Base-by-base conservation (phyloP, 2,797 vertebrate species). In the Chromis chromis region DNA sequence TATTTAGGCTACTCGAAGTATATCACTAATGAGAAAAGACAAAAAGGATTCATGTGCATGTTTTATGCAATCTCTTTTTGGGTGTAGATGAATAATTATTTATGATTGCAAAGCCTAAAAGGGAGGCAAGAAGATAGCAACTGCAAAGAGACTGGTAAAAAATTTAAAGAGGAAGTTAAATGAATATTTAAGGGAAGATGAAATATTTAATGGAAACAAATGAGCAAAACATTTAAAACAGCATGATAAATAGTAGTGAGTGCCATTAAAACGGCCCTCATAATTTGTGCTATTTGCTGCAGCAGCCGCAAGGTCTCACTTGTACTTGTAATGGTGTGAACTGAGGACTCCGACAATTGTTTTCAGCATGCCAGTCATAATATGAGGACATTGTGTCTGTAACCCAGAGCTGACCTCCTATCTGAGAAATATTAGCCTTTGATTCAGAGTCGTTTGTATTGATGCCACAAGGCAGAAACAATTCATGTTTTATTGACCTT, bases 201-300 rank as follows among this genome's bases (percentile, higher is more conserved):
- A 95, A 95, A 95, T 95, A 95, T 95, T 94, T 91, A 95, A 93
- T 85, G 88, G 93, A 94, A 94, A 95, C 92, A 94, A 95, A 94
- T 94, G 93, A 94, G 92, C 89, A 92, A 94, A 95, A 94, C 93
- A 94, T 94, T 95, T 94, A 93, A 94, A 93, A 91, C 87, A 53
- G 92, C 89, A 86, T 90, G 86, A 94, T 93, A 93, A 94, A 94
- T 94, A 93, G 85, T 87, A 90, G 88, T 61, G 75, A 79, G 81
- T 91, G 87, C 80, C 84, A 84, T 87, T 85, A 89, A 92, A 90
- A 81, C 83, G 82, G 78, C 83, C 76, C 79, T 77, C 33, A 40
- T 84, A 81, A 88, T 88, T 85, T 88, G 75, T 74, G 79, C 86
- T 76, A 60, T 87, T 89, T 79, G 81, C 78, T 70, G 79, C 89